phyloP scores from a whole-genome alignment of 2,797 vertebrate species.

The Thripadectes ignobilis region DNA sequence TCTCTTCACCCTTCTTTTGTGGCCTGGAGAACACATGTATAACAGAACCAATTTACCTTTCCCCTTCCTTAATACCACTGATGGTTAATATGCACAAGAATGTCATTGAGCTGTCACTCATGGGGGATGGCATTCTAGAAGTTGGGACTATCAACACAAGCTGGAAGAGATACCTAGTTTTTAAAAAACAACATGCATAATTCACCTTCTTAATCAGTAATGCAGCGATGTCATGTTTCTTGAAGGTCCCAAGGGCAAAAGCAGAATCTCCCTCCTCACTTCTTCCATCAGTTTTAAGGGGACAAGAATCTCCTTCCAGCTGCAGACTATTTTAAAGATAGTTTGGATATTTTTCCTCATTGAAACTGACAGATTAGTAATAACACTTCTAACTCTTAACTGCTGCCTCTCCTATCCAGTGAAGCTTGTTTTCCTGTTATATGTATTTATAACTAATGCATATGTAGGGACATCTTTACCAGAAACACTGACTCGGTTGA shows the following conservation, averaged over 20 bases:
- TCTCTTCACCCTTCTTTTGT: not conserved
- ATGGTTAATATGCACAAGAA: not conserved
- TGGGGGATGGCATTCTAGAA: not conserved
- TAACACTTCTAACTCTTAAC: not conserved
- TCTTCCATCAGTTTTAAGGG: not conserved
- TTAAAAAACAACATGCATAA: not conserved
- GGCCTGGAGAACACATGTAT: not conserved
- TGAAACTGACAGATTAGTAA: not conserved
- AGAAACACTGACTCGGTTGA: not conserved
- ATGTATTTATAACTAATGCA: not conserved
- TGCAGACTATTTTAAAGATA: not conserved
- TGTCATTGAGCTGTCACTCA: not conserved
- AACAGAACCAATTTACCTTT: not conserved
- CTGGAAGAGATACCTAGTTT: not conserved
- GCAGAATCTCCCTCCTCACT: not conserved
- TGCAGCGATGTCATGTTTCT: not conserved
- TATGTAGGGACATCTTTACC: not conserved
- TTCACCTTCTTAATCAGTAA: not conserved
- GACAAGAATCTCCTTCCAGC: not conserved
- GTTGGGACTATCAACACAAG: not conserved
- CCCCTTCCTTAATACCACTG: not conserved
- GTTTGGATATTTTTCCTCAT: not conserved
- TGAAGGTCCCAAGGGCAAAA: not conserved
- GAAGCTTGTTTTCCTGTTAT: not conserved
- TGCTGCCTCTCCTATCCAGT: not conserved